Conservation (phyloP, 2,797 vertebrate genomes). For the Sebastes oblongus region DNA sequence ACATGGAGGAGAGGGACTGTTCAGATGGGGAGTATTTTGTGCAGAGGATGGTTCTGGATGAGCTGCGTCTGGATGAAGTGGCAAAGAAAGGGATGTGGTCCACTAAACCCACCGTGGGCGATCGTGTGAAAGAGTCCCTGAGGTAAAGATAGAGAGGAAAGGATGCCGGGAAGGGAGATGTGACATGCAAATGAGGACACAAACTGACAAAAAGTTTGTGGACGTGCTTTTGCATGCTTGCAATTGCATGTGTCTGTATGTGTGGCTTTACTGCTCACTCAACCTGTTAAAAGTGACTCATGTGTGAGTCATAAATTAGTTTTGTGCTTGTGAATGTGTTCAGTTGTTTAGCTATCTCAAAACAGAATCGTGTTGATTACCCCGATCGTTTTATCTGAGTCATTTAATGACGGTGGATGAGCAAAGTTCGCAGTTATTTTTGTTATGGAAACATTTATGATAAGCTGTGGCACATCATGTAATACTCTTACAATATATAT, state of each 20-base stretch:
- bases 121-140: slow-evolving; percentile 61
- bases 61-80: slow-evolving; percentile 83
- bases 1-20: slow-evolving; percentile 20
- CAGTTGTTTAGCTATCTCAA: background rate
- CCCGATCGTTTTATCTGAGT: background rate
- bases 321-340: background rate
- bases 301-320: background rate
- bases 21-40: slow-evolving; percentile 64
- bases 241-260: background rate
- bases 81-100: slow-evolving; percentile 72
- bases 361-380: background rate
- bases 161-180: background rate
- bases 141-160: slow-evolving; percentile 66
- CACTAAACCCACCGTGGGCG: slow-evolving; percentile 40
- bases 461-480: background rate
- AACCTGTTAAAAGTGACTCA: background rate
- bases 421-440: slow-evolving; percentile 24
- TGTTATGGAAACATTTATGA: background rate
- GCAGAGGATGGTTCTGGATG: slow-evolving; percentile 78
- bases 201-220: background rate
- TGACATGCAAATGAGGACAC: background rate
- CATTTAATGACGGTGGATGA: background rate
- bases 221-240: background rate
- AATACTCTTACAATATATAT: background rate
- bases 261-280: background rate